phyloP scores from a whole-genome alignment of 1,140 invertebrate genomes.

The Aphelinus certus region DNA sequence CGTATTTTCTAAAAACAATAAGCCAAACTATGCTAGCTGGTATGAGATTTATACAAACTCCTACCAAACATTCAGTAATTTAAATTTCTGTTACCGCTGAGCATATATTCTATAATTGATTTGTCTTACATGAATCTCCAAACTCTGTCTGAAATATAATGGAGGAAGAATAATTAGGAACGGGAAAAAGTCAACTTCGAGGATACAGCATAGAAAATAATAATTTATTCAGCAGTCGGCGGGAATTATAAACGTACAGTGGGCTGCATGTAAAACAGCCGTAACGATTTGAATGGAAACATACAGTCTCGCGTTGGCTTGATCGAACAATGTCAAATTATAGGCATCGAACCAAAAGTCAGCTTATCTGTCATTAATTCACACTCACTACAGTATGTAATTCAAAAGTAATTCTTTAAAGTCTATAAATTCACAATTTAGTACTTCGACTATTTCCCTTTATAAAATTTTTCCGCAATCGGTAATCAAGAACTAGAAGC shows the following conservation, averaged over 20 bases:
- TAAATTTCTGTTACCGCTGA: too few species aligned
- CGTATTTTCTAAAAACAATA: too few species aligned
- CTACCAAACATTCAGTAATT: too few species aligned
- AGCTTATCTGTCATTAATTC: constrained; percentile 5
- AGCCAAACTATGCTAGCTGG: too few species aligned
- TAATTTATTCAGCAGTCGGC: constrained; percentile 63
- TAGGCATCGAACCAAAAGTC: constrained; percentile 18
- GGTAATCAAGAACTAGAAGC: not conserved
- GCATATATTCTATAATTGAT: too few species aligned
- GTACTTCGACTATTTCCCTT: constrained; percentile 1
- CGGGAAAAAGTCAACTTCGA: constrained; percentile 1
- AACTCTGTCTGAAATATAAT: too few species aligned
- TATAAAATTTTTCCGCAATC: constrained; percentile 25
- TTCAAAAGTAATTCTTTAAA: not conserved
- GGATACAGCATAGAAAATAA: constrained; percentile 61
- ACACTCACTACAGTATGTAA: not conserved
- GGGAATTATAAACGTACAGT: constrained; percentile 58
- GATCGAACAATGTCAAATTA: constrained; percentile 30
- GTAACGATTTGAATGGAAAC: constrained; percentile 39
- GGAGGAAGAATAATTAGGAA: too few species aligned
- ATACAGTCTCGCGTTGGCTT: constrained; percentile 22
- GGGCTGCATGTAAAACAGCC: constrained; percentile 39
- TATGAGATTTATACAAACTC: too few species aligned
- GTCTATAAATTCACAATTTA: constrained; percentile 9
- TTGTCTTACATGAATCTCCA: too few species aligned